Evolutionary conservation across 1,140 invertebrate genomes (phyloP).

Genomic region (Aphelinus atriplicis): DNA sequence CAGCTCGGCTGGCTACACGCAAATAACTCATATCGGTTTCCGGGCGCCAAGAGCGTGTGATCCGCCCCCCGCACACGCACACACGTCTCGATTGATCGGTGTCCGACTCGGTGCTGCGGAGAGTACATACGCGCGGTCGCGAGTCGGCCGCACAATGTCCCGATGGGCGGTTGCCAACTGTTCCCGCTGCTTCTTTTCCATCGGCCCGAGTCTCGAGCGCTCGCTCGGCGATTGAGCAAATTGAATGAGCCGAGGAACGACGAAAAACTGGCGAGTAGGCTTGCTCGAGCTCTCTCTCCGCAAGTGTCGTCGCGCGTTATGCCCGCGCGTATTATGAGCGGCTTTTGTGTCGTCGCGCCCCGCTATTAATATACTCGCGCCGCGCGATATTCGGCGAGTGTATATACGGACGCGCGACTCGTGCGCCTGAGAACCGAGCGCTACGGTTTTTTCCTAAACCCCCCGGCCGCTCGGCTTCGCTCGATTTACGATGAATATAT

Average conservation of each 20-base stretch:
- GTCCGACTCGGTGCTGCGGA: too few relatives aligned
- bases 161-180: constrained; percentile 65
- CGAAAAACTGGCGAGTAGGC: not conserved
- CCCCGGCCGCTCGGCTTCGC: too few relatives aligned
- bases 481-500: too few relatives aligned
- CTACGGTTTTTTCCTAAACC: too few relatives aligned
- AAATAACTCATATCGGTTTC: constrained; percentile 26
- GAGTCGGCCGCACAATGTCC: constrained; percentile 55
- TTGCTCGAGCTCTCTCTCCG: not conserved
- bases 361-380: too few relatives aligned
- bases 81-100: too few relatives aligned
- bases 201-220: constrained; percentile 18
- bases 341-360: too few relatives aligned
- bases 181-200: constrained; percentile 53
- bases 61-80: constrained; percentile 4
- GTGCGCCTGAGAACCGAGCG: too few relatives aligned
- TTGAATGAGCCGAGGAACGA: constrained; percentile 16
- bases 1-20: not conserved
- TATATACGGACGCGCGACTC: too few relatives aligned
- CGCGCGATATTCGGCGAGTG: too few relatives aligned
- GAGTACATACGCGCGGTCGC: constrained; percentile 25
- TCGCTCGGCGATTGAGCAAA: constrained; percentile 30
- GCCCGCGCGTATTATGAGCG: too few relatives aligned
- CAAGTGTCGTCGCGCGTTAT: not conserved
- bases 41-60: not conserved